phyloP scores from a whole-genome alignment of 2,888 invertebrate genomes.

The Ernsta delagoae region DNA sequence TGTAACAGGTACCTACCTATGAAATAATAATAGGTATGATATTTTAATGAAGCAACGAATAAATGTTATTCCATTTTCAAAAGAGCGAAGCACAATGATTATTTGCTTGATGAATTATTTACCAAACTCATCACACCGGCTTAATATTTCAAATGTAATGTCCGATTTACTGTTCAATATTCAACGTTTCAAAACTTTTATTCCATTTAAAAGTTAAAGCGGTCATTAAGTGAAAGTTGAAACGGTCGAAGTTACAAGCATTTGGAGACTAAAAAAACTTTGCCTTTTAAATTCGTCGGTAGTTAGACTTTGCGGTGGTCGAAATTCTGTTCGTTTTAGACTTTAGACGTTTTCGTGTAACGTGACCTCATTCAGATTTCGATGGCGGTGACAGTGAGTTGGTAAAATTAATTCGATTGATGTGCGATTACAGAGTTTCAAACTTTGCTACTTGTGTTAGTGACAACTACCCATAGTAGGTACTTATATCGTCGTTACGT shows the following conservation, averaged over 20 bases:
- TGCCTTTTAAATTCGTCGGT: constrained; percentile 31
- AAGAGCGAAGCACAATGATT: neutral
- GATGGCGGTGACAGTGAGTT: neutral
- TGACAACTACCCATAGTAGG: no score
- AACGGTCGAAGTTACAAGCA: constrained; percentile 33
- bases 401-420: neutral
- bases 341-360: neutral
- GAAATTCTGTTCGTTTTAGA: constrained; percentile 4
- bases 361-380: neutral
- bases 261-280: constrained; percentile 29
- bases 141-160: constrained; percentile 2
- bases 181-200: constrained; percentile 23
- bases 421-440: no score
- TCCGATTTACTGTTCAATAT: constrained; percentile 13
- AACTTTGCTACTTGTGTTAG: no score
- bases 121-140: neutral
- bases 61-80: neutral
- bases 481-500: no score
- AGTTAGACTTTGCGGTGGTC: constrained; percentile 19
- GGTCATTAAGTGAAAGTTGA: constrained; percentile 33
- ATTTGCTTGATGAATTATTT: neutral
- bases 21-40: no score
- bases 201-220: constrained; percentile 34
- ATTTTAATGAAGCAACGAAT: neutral
- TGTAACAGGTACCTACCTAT: no score